A percentile compares a stretch with the other conserved stretches of the same genome.
Conservation (phyloP, 2,113 vertebrate species). For the Chloropsis cyanopogon region DNA sequence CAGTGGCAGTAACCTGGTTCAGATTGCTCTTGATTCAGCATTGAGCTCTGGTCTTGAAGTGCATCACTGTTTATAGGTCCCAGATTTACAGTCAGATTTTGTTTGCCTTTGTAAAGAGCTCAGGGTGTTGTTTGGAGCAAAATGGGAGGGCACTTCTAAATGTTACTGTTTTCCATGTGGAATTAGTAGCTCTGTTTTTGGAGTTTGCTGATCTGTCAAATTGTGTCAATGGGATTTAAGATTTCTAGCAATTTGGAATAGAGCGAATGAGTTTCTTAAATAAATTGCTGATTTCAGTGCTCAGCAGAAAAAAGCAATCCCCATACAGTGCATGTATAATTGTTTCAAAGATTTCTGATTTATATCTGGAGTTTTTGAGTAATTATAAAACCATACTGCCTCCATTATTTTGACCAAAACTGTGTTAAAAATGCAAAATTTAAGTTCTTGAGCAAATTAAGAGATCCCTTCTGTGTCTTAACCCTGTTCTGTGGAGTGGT, state of each 20-base stretch:
- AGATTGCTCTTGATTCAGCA: neutral
- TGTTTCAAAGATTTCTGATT: neutral
- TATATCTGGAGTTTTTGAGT: neutral
- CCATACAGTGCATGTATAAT: neutral
- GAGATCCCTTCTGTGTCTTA: neutral
- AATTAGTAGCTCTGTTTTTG: neutral
- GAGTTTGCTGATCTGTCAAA: neutral
- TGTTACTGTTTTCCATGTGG: neutral
- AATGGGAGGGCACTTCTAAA: neutral
- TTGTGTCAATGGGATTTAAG: neutral
- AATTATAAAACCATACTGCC: neutral
- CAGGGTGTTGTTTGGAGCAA: neutral
- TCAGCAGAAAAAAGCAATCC: neutral
- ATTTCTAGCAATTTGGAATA: neutral
- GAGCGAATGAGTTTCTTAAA: neutral
- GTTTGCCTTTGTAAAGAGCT: neutral
- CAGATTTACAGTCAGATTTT: neutral
- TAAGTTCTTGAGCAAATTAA: neutral
- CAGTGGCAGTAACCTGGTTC: neutral
- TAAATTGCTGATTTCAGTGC: neutral
- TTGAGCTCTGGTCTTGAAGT: neutral
- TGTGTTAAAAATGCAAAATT: neutral
- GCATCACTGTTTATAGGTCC: neutral
- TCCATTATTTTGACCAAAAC: rapidly evolving
- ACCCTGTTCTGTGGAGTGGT: neutral